Evolutionary conservation across 2,888 invertebrate genomes (phyloP).

Genomic region (Tenthredo notha): DNA sequence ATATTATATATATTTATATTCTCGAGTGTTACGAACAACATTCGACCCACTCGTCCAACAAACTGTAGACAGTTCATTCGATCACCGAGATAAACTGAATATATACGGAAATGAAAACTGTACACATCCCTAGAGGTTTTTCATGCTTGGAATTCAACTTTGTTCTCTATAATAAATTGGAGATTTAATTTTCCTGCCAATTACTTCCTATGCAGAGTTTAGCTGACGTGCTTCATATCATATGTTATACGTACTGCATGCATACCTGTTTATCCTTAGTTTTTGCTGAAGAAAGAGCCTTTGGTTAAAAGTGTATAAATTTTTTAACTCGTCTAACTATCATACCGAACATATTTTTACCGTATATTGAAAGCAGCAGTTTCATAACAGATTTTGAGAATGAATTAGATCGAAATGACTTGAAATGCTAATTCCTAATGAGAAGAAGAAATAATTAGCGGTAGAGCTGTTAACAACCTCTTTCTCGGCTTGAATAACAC

Average conservation of each 20-base stretch:
- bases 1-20: background rate
- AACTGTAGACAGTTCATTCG: background rate
- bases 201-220: background rate
- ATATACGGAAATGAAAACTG: background rate
- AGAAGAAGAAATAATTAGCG: background rate
- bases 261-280: background rate
- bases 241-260: background rate
- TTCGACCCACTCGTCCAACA: background rate
- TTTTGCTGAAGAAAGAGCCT: background rate
- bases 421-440: background rate
- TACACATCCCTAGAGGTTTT: background rate
- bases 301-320: background rate
- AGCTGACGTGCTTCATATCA: background rate
- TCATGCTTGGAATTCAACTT: background rate
- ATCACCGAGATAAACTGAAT: background rate
- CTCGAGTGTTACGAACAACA: background rate
- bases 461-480: background rate
- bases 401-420: background rate
- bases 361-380: too few species aligned
- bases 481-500: background rate
- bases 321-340: too few species aligned
- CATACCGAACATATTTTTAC: too few species aligned
- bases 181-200: background rate
- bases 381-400: background rate
- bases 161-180: background rate